Percentiles rank a stretch among this genome's conserved stretches.
Conservation (phyloP, 2,888 invertebrate species). For the Limenitis camilla region DNA sequence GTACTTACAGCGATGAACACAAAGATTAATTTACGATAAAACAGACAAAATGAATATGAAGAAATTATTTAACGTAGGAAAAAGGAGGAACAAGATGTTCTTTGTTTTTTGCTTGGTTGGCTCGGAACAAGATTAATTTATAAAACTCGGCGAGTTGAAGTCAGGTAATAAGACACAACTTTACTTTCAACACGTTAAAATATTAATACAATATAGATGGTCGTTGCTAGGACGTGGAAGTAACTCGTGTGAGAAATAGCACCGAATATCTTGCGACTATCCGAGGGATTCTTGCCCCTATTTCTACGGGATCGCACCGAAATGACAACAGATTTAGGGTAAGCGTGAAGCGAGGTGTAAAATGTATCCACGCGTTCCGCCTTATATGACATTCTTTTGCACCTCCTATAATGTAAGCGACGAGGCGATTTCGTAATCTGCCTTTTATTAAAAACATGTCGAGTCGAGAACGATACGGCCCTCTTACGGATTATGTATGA, state of each 20-base stretch:
- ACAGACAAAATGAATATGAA: neutral
- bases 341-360: slow-evolving; percentile 71
- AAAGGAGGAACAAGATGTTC: neutral
- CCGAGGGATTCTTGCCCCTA: slow-evolving; percentile 62
- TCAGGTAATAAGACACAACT: slow-evolving; percentile 47
- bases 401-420: slow-evolving; percentile 56
- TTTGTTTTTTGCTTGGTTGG: neutral
- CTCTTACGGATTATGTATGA: slow-evolving; percentile 13
- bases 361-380: slow-evolving; percentile 66
- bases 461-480: slow-evolving; percentile 33
- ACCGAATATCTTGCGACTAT: slow-evolving; percentile 64
- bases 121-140: slow-evolving; percentile 15
- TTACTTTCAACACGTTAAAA: slow-evolving; percentile 61
- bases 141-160: slow-evolving; percentile 20
- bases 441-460: slow-evolving; percentile 67
- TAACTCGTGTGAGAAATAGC: slow-evolving; percentile 65
- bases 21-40: too few species aligned
- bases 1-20: too few species aligned
- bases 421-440: slow-evolving; percentile 60
- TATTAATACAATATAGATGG: slow-evolving; percentile 56
- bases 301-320: slow-evolving; percentile 64
- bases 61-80: neutral
- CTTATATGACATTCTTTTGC: slow-evolving; percentile 70
- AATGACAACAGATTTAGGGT: slow-evolving; percentile 74
- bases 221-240: slow-evolving; percentile 29